Conservation (phyloP, 2,113 vertebrate species). For the Origma solitaria region DNA sequence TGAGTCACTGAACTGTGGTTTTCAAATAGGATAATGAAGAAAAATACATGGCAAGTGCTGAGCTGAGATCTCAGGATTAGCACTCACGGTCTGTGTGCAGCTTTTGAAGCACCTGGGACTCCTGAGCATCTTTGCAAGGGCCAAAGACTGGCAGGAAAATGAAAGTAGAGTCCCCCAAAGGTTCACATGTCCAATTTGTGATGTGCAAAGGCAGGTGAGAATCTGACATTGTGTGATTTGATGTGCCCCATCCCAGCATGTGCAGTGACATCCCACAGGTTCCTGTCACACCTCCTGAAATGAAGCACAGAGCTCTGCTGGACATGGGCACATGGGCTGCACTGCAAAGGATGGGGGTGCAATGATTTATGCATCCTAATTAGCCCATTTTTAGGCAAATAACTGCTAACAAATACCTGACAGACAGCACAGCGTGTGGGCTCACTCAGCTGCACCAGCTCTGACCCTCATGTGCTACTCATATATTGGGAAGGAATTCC, state of each 20-base stretch:
- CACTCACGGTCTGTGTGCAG: background rate
- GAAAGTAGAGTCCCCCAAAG: accelerated
- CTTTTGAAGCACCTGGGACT: background rate
- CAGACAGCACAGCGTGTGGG: background rate
- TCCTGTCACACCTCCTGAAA: background rate
- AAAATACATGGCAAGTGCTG: background rate
- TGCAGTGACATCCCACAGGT: background rate
- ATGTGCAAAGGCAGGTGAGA: background rate
- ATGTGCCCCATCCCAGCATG: background rate
- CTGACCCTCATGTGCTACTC: background rate
- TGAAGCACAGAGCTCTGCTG: background rate
- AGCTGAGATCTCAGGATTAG: background rate
- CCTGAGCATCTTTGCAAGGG: background rate
- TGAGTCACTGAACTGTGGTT: background rate
- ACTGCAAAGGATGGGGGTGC: background rate
- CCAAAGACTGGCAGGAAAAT: background rate
- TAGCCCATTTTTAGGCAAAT: background rate
- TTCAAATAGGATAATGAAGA: background rate
- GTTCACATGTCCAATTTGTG: background rate
- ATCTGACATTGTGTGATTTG: background rate
- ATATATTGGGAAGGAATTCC: too few relatives aligned
- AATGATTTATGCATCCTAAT: background rate
- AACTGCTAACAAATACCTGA: background rate
- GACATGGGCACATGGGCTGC: accelerated
- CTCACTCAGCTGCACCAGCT: background rate